These are phyloP conservation scores for Melanogrammus aeglefinus DNA, from an alignment of 2,797 vertebrate species.

Conservation along the genomic window DNA sequence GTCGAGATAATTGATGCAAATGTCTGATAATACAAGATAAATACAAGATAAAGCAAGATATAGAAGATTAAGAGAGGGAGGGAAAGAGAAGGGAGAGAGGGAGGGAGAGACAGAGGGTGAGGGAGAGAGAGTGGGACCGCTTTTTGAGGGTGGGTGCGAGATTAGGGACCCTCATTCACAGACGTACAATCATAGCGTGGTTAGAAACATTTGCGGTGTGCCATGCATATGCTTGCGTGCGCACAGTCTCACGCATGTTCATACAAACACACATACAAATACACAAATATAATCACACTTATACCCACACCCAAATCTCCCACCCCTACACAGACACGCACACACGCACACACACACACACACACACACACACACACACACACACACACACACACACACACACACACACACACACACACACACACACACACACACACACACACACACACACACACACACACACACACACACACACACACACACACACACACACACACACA, in stretches of 20 bases:
- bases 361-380: neutral
- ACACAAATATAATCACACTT: neutral
- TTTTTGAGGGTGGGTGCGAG: slow-evolving; percentile 63
- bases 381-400: no score
- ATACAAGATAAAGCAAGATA: slow-evolving; percentile 20
- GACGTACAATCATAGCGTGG: slow-evolving; percentile 72
- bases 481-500: neutral
- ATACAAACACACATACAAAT: slow-evolving; percentile 4
- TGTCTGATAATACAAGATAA: slow-evolving; percentile 14
- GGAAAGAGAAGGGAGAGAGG: neutral
- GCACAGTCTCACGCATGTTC: neutral
- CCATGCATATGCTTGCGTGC: slow-evolving; percentile 33
- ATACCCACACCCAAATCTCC: neutral
- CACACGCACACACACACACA: neutral
- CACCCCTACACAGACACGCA: neutral
- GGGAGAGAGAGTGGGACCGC: slow-evolving; percentile 40
- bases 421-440: slow-evolving; percentile 38
- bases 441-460: slow-evolving; percentile 37
- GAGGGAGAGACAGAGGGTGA: slow-evolving; percentile 6
- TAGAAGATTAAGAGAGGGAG: slow-evolving; percentile 5
- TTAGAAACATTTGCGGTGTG: slow-evolving; percentile 68
- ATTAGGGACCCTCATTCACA: slow-evolving; percentile 71
- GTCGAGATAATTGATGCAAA: slow-evolving; percentile 51
- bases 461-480: neutral
- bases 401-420: neutral